Conservation (phyloP, 1,140 invertebrate species). For the Dendrolimus kikuchii region DNA sequence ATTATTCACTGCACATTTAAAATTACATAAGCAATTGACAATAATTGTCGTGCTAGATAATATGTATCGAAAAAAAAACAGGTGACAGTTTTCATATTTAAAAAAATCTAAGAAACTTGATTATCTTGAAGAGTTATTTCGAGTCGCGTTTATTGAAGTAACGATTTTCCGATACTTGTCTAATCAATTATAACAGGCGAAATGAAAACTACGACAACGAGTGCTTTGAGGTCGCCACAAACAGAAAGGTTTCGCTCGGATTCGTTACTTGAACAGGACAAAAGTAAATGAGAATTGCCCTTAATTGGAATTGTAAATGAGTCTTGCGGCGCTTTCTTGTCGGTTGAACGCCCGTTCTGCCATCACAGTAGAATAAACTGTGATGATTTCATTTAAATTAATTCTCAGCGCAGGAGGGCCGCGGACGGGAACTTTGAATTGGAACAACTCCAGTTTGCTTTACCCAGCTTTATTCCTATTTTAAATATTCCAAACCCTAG, state of each 20-base stretch:
- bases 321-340: conserved; percentile 57
- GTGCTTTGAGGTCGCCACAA: conserved; percentile 22
- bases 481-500: neutral
- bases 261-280: conserved; percentile 54
- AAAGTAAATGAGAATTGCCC: conserved; percentile 64
- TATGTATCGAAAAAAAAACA: too few relatives aligned
- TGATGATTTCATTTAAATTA: conserved; percentile 62
- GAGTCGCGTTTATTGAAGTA: too few relatives aligned
- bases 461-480: too few relatives aligned
- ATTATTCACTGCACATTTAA: too few relatives aligned
- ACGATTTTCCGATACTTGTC: neutral
- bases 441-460: conserved; percentile 21
- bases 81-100: too few relatives aligned
- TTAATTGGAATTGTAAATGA: conserved; percentile 68
- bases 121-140: too few relatives aligned
- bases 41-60: too few relatives aligned
- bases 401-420: conserved; percentile 34
- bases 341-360: conserved; percentile 43
- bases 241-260: conserved; percentile 27
- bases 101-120: too few relatives aligned
- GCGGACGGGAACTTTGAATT: conserved; percentile 35
- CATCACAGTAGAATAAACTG: conserved; percentile 56
- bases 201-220: conserved; percentile 4
- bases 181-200: neutral
- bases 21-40: too few relatives aligned